phyloP scores from a whole-genome alignment of 2,797 vertebrate species.

The Mormyrus proboscirostris region DNA sequence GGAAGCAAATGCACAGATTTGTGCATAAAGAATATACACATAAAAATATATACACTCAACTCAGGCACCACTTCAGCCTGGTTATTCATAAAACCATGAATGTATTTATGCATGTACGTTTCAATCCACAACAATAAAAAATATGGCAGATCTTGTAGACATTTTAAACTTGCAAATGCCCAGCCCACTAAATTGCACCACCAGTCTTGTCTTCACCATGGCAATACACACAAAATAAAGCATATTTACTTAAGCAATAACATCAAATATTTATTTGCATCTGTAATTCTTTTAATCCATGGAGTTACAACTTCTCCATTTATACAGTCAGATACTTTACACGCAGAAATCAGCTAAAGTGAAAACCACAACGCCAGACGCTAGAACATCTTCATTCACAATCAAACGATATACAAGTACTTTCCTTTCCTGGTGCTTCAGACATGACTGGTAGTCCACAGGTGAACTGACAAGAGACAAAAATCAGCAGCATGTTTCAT shows the following conservation, averaged over 20 bases:
- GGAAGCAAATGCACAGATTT: not conserved
- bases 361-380: not conserved
- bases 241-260: not conserved
- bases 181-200: not conserved
- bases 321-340: not conserved
- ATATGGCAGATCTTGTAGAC: not conserved
- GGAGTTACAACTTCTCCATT: not conserved
- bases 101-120: not conserved
- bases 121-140: not conserved
- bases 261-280: not conserved
- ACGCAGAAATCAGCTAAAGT: not conserved
- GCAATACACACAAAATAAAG: not conserved
- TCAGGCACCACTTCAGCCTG: not conserved
- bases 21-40: not conserved
- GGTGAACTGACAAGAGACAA: not conserved
- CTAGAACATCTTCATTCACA: not conserved
- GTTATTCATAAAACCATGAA: not conserved
- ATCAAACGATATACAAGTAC: not conserved
- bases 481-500: not conserved
- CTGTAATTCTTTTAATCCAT: not conserved
- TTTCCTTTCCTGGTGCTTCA: not conserved
- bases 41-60: not conserved
- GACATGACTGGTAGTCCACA: not conserved
- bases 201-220: not conserved
- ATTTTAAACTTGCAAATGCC: not conserved